Conservation (phyloP, 2,888 invertebrate species). For the Agrotis exclamationis region DNA sequence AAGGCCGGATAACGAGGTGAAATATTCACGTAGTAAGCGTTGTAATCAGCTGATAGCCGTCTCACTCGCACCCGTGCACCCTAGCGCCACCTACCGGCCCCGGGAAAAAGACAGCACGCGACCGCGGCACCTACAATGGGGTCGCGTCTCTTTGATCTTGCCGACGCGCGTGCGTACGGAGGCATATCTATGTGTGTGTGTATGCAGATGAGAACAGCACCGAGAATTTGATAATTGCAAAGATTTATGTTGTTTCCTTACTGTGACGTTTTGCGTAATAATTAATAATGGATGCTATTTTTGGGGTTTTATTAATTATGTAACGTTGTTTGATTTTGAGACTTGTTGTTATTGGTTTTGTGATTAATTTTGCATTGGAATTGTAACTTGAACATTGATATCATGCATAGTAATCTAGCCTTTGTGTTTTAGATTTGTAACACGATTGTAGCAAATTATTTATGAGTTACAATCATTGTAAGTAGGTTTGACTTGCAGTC, state of each 20-base stretch:
- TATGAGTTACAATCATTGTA: slow-evolving; percentile 4
- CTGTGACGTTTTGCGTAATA: slow-evolving; percentile 65
- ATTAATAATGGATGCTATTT: slow-evolving; percentile 63
- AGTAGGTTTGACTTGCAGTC: slow-evolving; percentile 5
- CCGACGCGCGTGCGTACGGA: slow-evolving; percentile 88
- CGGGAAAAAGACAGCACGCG: slow-evolving; percentile 89
- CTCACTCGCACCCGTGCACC: slow-evolving; percentile 79
- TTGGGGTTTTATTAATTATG: slow-evolving; percentile 39
- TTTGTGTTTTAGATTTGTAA: slow-evolving; percentile 14
- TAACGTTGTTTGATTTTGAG: slow-evolving; percentile 27
- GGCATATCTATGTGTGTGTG: slow-evolving; percentile 77
- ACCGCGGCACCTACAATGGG: slow-evolving; percentile 89
- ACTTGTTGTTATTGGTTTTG: neutral
- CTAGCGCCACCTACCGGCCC: slow-evolving; percentile 77
- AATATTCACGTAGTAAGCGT: slow-evolving; percentile 90
- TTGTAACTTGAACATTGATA: neutral
- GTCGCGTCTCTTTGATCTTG: slow-evolving; percentile 89
- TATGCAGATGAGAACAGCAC: slow-evolving; percentile 88
- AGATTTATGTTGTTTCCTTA: slow-evolving; percentile 85
- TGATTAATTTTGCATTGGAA: slow-evolving; percentile 13
- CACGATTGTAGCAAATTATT: slow-evolving; percentile 2
- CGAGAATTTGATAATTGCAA: slow-evolving; percentile 91
- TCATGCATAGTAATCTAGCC: neutral
- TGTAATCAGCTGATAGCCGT: slow-evolving; percentile 85
- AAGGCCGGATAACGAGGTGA: slow-evolving; percentile 91